These are phyloP conservation scores for Chaenodraco wilsoni DNA, from an alignment of 2,797 vertebrate genomes.

Conservation along the genomic window DNA sequence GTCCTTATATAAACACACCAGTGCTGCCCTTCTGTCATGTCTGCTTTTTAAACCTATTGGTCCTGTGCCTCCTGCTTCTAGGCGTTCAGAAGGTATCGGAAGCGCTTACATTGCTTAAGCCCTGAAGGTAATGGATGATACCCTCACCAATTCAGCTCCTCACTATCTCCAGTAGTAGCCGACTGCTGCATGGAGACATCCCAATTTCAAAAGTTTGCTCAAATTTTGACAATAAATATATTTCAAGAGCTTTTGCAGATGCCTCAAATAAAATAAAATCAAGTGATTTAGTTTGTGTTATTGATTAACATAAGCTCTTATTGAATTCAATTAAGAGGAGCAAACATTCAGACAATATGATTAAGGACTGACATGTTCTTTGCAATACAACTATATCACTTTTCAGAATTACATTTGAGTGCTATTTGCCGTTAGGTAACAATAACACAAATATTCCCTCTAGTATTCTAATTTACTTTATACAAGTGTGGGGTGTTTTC, in stretches of 20 bases:
- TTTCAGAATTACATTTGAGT: conserved; percentile 33
- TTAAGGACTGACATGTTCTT: conserved; percentile 57
- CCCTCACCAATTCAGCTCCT: conserved; percentile 16
- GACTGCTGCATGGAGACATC: conserved; percentile 14
- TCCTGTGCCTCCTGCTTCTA: conserved; percentile 34
- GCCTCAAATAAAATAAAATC: no score
- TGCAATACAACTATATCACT: conserved; percentile 42
- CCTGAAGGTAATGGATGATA: conserved; percentile 39
- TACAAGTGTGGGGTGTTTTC: not conserved
- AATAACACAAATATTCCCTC: not conserved
- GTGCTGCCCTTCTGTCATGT: conserved; percentile 58
- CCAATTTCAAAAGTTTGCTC: conserved; percentile 16
- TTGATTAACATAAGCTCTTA: conserved; percentile 25
- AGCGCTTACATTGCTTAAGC: conserved; percentile 32
- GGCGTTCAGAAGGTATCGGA: conserved; percentile 32
- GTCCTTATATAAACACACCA: conserved; percentile 47
- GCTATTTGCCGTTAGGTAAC: conserved; percentile 25
- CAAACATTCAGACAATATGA: conserved; percentile 34
- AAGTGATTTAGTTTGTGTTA: not conserved
- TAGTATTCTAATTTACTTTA: conserved; percentile 28
- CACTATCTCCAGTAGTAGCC: not conserved
- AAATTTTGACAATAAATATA: not conserved
- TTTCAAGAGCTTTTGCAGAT: conserved; percentile 7
- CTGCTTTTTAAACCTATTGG: conserved; percentile 38
- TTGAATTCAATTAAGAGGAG: conserved; percentile 33